Evolutionary conservation across 2,113 vertebrate genomes (phyloP), one percentile per base, ranked within the genome.

Genomic region (Piprites chloris): DNA sequence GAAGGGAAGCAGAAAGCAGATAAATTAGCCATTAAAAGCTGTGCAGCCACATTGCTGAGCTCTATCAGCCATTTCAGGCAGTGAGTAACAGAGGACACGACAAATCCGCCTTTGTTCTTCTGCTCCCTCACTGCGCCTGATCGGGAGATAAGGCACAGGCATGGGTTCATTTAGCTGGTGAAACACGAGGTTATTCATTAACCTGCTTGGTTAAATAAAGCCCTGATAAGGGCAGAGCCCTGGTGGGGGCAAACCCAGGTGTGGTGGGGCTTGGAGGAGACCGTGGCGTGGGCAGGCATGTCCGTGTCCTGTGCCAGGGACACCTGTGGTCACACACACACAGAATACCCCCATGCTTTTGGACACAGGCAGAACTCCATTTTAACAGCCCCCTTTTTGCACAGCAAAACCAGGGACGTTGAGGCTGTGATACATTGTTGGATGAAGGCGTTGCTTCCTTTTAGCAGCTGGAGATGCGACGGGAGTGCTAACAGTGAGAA

Each of bases 151-250:
- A 90, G 80, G 11, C 2, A 3, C 33, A 24, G 52, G 78, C 2
- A 6, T 81, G 55, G 71, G 91, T 71, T 96, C 62, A 27, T 78
- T 95, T 71, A 17, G 2, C 77, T 89, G 85, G 80, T 3, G 14
- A 96, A 89, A 83, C 82, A 77, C 6, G 14, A 88, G 15, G 83
- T 93, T 97, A 86, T 89, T 95, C 91, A 97, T 97, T 98, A 97
- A 95, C 76, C 68, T 5, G 8, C 46, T 73, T 92, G 74, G 52
- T 59, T 66, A 63, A 94, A 89, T 84, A 93, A 82, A 95, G 35
- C 24, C 28, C 58, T 85, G 93, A 91, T 89, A 87, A 87, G 66
- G 41, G 41, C 65, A 88, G 69, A 80, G 63, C 11, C 76, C 81
- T 91, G 93, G 37, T 50, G 83, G 55, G 12, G 27, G 53, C 63